Evolutionary conservation across 2,888 invertebrate species (phyloP).

Genomic region (Dorcus hopei): DNA sequence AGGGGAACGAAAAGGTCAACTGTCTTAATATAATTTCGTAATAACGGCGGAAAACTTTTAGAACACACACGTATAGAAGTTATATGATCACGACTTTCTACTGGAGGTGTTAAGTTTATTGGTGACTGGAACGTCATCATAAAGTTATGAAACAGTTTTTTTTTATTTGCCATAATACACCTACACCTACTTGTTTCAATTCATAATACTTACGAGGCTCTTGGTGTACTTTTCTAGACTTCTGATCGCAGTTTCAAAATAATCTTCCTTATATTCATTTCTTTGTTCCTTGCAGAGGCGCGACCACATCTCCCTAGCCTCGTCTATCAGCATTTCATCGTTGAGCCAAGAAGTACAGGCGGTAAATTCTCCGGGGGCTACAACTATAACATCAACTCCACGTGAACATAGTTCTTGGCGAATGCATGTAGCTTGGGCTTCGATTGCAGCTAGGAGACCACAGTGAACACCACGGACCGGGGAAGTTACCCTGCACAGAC

Average conservation of each 20-base stretch:
- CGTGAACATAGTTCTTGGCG: slow-evolving; percentile 76
- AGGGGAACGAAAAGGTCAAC: neutral
- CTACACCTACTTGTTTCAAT: too few relatives aligned
- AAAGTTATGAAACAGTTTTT: too few relatives aligned
- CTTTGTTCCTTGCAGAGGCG: slow-evolving; percentile 73
- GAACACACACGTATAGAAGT: too few relatives aligned
- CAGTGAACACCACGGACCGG: slow-evolving; percentile 81
- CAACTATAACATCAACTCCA: slow-evolving; percentile 78
- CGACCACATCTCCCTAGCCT: slow-evolving; percentile 81
- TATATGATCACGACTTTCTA: too few relatives aligned
- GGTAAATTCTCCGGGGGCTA: slow-evolving; percentile 82
- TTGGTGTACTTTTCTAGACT: slow-evolving; percentile 77
- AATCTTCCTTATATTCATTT: slow-evolving; percentile 75
- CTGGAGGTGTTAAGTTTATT: too few relatives aligned
- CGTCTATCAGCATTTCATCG: slow-evolving; percentile 52
- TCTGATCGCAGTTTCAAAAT: slow-evolving; percentile 77
- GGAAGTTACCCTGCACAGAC: slow-evolving; percentile 74
- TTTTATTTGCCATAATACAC: too few relatives aligned
- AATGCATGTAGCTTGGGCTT: slow-evolving; percentile 75
- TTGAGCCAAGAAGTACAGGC: slow-evolving; percentile 77
- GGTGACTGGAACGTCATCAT: too few relatives aligned
- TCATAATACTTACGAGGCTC: slow-evolving; percentile 55
- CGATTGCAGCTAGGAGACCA: slow-evolving; percentile 73
- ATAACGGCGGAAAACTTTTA: too few relatives aligned
- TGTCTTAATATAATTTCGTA: too few relatives aligned